A percentile compares a stretch with the other conserved stretches of the same genome.
Conservation (phyloP, 2,113 vertebrate genomes). For the Desmodus rotundus region DNA sequence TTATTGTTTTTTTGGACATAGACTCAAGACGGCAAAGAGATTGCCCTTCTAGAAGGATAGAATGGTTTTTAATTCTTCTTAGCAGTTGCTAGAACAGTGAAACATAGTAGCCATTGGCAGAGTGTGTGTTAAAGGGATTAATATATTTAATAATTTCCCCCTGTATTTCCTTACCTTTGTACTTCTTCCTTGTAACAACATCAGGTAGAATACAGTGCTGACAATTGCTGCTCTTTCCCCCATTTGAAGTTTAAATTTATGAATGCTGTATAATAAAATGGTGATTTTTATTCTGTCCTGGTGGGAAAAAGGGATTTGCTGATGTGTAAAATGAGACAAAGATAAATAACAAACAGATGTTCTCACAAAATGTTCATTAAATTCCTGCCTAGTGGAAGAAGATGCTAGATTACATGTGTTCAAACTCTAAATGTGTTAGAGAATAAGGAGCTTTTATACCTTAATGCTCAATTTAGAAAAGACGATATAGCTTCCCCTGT, state of each 20-base stretch:
- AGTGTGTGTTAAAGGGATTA: constrained; percentile 51
- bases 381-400: constrained; percentile 61
- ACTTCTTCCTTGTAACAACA: constrained; percentile 36
- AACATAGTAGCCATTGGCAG: constrained; percentile 24
- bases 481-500: constrained; percentile 59
- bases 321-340: constrained; percentile 77
- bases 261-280: constrained; percentile 70
- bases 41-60: constrained; percentile 2
- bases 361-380: constrained; percentile 76
- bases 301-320: constrained; percentile 68
- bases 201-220: constrained; percentile 50
- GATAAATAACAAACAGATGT: constrained; percentile 78
- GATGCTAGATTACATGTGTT: constrained; percentile 70
- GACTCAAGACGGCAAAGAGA: not conserved
- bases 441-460: constrained; percentile 70
- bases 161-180: constrained; percentile 8
- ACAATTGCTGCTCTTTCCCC: not conserved
- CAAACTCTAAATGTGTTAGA: constrained; percentile 66
- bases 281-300: constrained; percentile 73
- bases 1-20: not conserved
- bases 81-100: constrained; percentile 40
- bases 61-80: constrained; percentile 37
- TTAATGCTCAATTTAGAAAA: constrained; percentile 72
- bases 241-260: constrained; percentile 66
- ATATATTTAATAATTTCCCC: constrained; percentile 51